Base-by-base conservation (phyloP, 2,888 invertebrate genomes). In the Dione juno region DNA sequence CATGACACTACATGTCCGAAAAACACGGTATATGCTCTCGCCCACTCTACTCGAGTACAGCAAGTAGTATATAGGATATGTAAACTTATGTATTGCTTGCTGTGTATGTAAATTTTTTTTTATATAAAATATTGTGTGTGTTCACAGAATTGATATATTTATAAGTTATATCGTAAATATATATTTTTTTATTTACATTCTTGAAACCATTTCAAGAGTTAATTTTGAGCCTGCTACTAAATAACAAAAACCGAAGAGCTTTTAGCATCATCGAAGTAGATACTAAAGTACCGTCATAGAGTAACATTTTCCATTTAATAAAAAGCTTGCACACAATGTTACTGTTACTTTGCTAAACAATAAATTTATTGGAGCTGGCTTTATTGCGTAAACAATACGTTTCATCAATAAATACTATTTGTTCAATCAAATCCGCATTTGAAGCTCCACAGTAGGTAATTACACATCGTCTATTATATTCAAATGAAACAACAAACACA, bases 331-430 rank as follows among this genome's bases (percentile, higher is more conserved):
- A 45, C 14, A 21, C 61, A 58, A 58, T n/a, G n/a, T 11, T 21
- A 14, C 37, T 10, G 61, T 37, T 11, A 54, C 10, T 57, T 10
- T 53, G 6, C 10, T 11, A 57, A 61, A 61, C 61, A 61, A 61
- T 61, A 45, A 21, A 45, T 43, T 43, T 43, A 45, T 45, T 35
- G 45, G 43, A n/a, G 45, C 45, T 45, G n/a, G 45, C 11, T 45
- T 43, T 45, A 61, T 45, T 45, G 21, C 45, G 45, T 45, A 61
- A 28, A 61, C 61, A 61, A 61, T 61, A 35, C 21, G 45, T 16
- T 45, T 19, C 50, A 19, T 19, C 57, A 28, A 61, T 61, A 21
- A 45, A 16, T 43, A 21, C 19, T 2, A 19, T 59, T 59, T 59
- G 41, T 59, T 59, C 21, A 21, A 59, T 59, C 41, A 28, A 41